Base-by-base conservation (phyloP, 2,113 vertebrate species). In the Lanius ludovicianus region DNA sequence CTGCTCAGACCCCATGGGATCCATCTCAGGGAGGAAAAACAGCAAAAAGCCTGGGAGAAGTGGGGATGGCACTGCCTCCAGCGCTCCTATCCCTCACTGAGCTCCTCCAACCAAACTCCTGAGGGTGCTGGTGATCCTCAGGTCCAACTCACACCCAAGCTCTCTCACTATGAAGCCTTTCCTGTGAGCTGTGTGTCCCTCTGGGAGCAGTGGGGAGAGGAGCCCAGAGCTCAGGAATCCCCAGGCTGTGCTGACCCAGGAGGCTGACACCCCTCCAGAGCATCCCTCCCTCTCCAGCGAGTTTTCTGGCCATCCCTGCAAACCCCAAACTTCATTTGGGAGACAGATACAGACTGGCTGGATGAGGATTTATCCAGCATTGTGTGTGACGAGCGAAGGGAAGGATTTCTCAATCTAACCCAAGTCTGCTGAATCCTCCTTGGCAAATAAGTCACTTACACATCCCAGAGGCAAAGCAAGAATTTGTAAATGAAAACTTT, bases 401-500 rank as follows among this genome's bases (percentile, higher is more conserved):
- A 86, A 94, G 79, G 92, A 97, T 96, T 96, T 90, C 90, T 90
- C 84, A 27, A 5, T 69, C 75, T 62, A 74, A 47, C 89, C 47
- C 65, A 24, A 81, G 82, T 55, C 91, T 96, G 65, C 39, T 0
- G 63, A 96, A 94, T 96, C 90, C 89, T 91, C 77, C 95, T 89
- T 94, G 88, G 80, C 89, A 83, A 88, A 46, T 91, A 92, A 96
- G 92, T 96, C 95, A 87, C 90, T 96, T 93, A 92, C 77, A 13
- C 2, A 6, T 94, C 95, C 95, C 84, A 70, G 87, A 96, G 94
- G 93, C 91, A 94, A 91, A 94, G 93, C 68, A 74, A 69, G 94
- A 94, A 93, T 92, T 96, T 95, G 84, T 95, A 97, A 96, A 96
- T 93, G 95, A 93, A 97, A 96, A 96, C 90, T 94, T 97, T 92